phyloP scores from a whole-genome alignment of 2,888 invertebrate genomes.

The Coenonympha glycerion region DNA sequence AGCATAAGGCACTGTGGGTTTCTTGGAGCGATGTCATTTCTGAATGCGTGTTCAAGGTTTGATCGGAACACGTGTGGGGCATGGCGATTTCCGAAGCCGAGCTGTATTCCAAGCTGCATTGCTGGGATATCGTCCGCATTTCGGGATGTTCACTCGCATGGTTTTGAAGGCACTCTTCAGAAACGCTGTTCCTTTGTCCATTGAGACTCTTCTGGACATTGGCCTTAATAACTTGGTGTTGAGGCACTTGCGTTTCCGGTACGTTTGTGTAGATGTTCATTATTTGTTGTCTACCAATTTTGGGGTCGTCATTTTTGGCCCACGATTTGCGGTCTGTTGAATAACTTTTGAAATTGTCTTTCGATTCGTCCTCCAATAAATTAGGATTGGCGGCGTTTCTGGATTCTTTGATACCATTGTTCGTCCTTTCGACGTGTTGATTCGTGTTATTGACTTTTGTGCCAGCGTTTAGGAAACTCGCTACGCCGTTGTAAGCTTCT shows the following conservation, averaged over 20 bases:
- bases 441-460: conserved; percentile 89
- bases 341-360: conserved; percentile 70
- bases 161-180: conserved; percentile 65
- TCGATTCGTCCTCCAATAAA: conserved; percentile 78
- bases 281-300: conserved; percentile 53
- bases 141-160: conserved; percentile 62
- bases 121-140: conserved; percentile 81
- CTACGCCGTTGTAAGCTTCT: conserved; percentile 70
- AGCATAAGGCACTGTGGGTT: conserved; percentile 67
- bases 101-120: conserved; percentile 82
- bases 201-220: conserved; percentile 50
- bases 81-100: conserved; percentile 76
- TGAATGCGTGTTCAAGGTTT: conserved; percentile 68
- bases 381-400: conserved; percentile 78
- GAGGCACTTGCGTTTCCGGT: conserved; percentile 77
- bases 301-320: conserved; percentile 57
- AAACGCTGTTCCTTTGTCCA: conserved; percentile 59
- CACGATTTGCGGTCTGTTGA: conserved; percentile 58
- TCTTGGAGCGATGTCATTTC: conserved; percentile 69
- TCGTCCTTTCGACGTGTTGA: conserved; percentile 80
- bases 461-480: conserved; percentile 80
- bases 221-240: conserved; percentile 73
- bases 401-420: conserved; percentile 74
- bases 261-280: conserved; percentile 80
- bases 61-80: conserved; percentile 71